Percentiles rank a stretch among this genome's conserved stretches.
These are phyloP conservation scores for Brachionus rubens DNA, from an alignment of 1,140 invertebrate species.

Conservation along the genomic window DNA sequence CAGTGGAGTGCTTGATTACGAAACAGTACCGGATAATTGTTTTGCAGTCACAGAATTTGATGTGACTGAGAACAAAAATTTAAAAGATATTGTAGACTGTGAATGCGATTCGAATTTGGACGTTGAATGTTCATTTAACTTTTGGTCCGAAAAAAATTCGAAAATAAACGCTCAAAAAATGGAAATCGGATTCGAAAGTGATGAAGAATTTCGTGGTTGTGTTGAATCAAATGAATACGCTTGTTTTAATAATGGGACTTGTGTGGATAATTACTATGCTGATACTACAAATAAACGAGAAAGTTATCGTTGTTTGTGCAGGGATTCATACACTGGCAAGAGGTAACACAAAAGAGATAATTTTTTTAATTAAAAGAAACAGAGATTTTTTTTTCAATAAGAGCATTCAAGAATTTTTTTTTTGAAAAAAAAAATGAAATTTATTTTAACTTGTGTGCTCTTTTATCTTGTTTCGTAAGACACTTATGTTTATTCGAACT, in stretches of 20 bases:
- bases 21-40: neutral
- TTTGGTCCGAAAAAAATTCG: neutral
- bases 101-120: neutral
- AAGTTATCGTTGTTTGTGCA: neutral
- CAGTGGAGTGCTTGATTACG: neutral
- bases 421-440: too few relatives aligned
- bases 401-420: neutral
- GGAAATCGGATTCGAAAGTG: neutral
- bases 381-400: neutral
- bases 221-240: slow-evolving; percentile 15
- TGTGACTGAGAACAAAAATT: neutral
- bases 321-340: slow-evolving; percentile 18
- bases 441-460: too few relatives aligned
- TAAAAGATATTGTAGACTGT: neutral
- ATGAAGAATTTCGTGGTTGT: slow-evolving; percentile 30
- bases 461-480: too few relatives aligned
- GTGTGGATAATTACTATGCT: slow-evolving; percentile 40
- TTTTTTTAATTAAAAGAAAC: neutral
- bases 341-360: slow-evolving; percentile 23
- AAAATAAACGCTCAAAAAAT: neutral
- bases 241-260: slow-evolving; percentile 45
- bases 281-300: neutral
- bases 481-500: too few relatives aligned
- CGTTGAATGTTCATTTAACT: neutral
- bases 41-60: slow-evolving; percentile 20